A percentile compares a stretch with the other conserved stretches of the same genome.
Evolutionary conservation across 2,113 vertebrate genomes (phyloP).

Genomic region (Heterochromis multidens): DNA sequence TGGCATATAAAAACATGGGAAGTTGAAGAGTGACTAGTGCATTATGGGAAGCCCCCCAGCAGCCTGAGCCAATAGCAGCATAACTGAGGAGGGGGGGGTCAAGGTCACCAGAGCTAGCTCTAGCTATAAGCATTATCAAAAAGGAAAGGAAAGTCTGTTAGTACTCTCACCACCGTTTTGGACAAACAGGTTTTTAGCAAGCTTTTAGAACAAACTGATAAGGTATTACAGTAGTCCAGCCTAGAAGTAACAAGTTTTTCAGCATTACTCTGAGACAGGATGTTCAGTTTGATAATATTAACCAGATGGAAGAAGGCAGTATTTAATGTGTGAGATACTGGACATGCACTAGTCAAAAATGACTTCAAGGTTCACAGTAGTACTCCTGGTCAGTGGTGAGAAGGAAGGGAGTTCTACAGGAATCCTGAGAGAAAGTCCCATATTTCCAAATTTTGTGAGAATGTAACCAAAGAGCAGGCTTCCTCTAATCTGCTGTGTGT

Average conservation of each 20-base stretch:
- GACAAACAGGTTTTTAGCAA: not conserved
- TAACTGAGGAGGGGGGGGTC: not conserved
- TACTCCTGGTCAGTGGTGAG: not conserved
- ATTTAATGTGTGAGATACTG: not conserved
- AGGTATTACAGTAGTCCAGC: not conserved
- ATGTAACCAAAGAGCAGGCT: no score
- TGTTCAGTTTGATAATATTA: not conserved
- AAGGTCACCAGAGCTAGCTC: rapidly evolving
- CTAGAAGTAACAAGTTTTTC: no score
- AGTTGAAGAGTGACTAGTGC: not conserved
- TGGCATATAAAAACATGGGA: not conserved
- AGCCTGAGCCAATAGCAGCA: not conserved
- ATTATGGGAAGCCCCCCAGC: not conserved
- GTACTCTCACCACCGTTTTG: not conserved
- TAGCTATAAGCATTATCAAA: no score
- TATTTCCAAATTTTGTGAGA: no score
- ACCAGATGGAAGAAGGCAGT: not conserved
- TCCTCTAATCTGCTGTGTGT: no score
- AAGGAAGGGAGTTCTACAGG: rapidly evolving
- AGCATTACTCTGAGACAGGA: not conserved
- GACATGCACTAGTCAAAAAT: not conserved
- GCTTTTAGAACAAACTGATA: not conserved
- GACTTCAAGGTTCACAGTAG: not conserved
- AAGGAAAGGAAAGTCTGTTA: not conserved
- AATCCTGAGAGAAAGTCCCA: rapidly evolving